Percentiles rank a stretch among this genome's conserved stretches.
These are phyloP conservation scores for Drosophila tanythrix DNA, from an alignment of 2,888 invertebrate genomes.

Conservation along the genomic window DNA sequence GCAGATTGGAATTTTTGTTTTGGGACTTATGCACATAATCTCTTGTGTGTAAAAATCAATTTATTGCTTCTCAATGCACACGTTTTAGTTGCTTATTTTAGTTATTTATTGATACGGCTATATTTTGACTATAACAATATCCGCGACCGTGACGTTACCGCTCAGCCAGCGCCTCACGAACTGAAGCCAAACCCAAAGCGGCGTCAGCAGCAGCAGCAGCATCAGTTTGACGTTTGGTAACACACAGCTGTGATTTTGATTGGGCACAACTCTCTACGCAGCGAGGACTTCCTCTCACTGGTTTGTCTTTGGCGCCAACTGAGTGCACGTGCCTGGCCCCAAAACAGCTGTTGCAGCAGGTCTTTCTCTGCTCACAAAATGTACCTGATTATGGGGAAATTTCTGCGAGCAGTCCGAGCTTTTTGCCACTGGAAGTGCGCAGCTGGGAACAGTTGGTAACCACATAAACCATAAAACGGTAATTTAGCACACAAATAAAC, in stretches of 20 bases:
- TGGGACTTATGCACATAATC: background rate
- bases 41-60: constrained; percentile 17
- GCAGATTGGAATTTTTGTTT: constrained; percentile 1
- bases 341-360: constrained; percentile 63
- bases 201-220: constrained; percentile 50
- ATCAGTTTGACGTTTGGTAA: constrained; percentile 67
- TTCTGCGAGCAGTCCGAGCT: constrained; percentile 19
- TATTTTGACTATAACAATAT: constrained; percentile 11
- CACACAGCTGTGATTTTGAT: constrained; percentile 67
- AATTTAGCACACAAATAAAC: constrained; percentile 10
- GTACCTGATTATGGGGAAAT: constrained; percentile 43
- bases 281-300: constrained; percentile 37
- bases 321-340: constrained; percentile 53
- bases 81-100: constrained; percentile 19
- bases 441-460: constrained; percentile 47
- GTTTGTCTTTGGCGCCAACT: constrained; percentile 63
- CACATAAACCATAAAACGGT: constrained; percentile 20
- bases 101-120: constrained; percentile 8
- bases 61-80: constrained; percentile 20
- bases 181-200: constrained; percentile 42
- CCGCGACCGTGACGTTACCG: constrained; percentile 65
- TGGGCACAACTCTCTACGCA: constrained; percentile 30
- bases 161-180: constrained; percentile 78
- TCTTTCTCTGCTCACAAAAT: constrained; percentile 3
- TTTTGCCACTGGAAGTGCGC: constrained; percentile 49